These are phyloP conservation scores for Peromyscus attwateri DNA, from an alignment of 2,797 vertebrate species.

Conservation along the genomic window DNA sequence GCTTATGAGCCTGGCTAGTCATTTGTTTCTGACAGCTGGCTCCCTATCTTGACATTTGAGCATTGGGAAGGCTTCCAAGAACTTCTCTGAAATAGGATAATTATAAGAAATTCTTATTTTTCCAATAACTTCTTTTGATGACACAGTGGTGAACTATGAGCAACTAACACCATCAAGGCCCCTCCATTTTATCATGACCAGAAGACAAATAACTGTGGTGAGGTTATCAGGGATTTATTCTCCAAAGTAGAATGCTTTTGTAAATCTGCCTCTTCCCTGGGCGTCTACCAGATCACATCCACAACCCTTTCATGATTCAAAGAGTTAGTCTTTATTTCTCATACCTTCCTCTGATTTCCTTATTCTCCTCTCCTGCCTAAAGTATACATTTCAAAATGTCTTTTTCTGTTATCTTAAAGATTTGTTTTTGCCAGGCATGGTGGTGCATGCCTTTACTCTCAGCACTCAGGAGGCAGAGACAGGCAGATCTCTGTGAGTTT, in stretches of 20 bases:
- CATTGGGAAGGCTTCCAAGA: not conserved
- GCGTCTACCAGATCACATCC: not conserved
- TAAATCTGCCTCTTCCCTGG: not conserved
- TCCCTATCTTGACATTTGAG: constrained; percentile 16
- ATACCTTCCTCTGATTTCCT: not conserved
- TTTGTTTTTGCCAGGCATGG: not conserved
- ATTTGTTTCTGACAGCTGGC: not conserved
- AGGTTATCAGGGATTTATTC: not conserved
- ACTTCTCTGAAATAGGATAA: not conserved
- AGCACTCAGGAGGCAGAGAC: not conserved
- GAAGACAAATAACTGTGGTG: not conserved
- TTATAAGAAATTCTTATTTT: not conserved
- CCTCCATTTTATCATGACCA: not conserved
- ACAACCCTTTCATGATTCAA: not conserved
- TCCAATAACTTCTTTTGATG: not conserved
- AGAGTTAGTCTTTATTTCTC: constrained; percentile 10
- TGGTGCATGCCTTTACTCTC: not conserved
- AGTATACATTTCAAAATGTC: not conserved
- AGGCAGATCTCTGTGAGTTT: not conserved
- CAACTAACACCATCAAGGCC: not conserved
- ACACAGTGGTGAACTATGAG: not conserved
- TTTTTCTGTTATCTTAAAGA: not conserved
- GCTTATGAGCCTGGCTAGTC: not conserved
- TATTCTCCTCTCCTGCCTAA: not conserved
- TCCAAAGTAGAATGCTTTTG: not conserved